Conservation (phyloP, 2,888 invertebrate species). For the Drepana falcataria region DNA sequence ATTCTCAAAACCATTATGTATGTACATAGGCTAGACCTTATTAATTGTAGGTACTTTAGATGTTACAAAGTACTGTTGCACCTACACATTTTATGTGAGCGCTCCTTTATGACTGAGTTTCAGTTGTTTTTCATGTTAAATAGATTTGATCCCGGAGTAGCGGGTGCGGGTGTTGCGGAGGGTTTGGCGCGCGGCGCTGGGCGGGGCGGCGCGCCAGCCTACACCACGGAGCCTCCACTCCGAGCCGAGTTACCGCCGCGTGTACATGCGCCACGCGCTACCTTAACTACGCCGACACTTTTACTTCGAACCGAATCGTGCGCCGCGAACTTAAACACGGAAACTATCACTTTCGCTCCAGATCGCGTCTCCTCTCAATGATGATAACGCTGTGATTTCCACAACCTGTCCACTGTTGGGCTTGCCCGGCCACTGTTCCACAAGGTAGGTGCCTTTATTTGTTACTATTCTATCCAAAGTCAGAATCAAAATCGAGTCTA, state of each 20-base stretch:
- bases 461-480: conserved; percentile 29
- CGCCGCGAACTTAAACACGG: conserved; percentile 33
- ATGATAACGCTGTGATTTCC: conserved; percentile 57
- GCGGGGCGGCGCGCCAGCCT: conserved; percentile 14
- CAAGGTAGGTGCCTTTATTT: conserved; percentile 54
- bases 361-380: conserved; percentile 34
- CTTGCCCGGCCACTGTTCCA: conserved; percentile 33
- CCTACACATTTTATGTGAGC: background rate
- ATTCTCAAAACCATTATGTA: no score
- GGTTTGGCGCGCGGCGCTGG: conserved; percentile 13
- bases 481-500: conserved; percentile 58
- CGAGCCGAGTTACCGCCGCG: conserved; percentile 48
- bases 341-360: conserved; percentile 60
- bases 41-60: no score
- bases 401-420: conserved; percentile 38
- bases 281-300: conserved; percentile 29
- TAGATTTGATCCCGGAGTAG: conserved; percentile 1
- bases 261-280: conserved; percentile 47
- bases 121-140: background rate
- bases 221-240: conserved; percentile 35
- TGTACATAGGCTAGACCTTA: no score
- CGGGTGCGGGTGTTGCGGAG: conserved; percentile 5
- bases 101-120: background rate
- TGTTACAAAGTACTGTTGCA: no score
- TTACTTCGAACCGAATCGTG: conserved; percentile 33